A percentile compares a stretch with the other conserved stretches of the same genome.
Evolutionary conservation across 2,113 vertebrate genomes (phyloP).

Genomic region (Athene cunicularia): DNA sequence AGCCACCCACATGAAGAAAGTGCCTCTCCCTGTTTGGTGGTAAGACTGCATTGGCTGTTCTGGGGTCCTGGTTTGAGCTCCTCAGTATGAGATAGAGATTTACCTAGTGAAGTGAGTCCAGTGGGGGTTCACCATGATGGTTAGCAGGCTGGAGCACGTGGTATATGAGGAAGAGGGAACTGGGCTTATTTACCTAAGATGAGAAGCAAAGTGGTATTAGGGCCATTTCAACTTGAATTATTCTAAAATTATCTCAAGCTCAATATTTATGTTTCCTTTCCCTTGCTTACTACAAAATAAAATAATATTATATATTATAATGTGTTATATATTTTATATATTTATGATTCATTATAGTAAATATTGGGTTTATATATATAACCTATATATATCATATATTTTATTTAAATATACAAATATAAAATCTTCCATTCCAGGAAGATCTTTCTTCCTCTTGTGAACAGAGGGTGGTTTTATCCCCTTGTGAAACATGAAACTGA

Average conservation of each 20-base stretch:
- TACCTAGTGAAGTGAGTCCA: background rate
- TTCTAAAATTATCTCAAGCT: background rate
- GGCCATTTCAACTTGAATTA: background rate
- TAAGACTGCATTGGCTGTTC: background rate
- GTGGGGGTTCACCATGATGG: accelerated
- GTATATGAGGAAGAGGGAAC: background rate
- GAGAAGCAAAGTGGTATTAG: background rate
- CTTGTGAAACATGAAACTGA: background rate
- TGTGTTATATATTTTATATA: background rate
- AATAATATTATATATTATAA: background rate
- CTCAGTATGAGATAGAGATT: background rate
- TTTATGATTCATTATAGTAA: background rate
- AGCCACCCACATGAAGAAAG: background rate
- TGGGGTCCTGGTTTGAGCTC: background rate
- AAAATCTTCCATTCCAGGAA: background rate
- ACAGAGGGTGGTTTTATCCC: background rate
- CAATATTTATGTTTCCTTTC: background rate
- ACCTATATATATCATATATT: background rate
- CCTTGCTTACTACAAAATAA: background rate
- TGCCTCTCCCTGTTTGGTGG: background rate
- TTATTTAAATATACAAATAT: background rate
- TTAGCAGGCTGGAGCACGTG: background rate
- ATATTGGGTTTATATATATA: background rate
- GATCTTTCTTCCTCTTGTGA: background rate
- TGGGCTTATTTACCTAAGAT: background rate